Evolutionary conservation across 2,888 invertebrate species (phyloP).

Genomic region (Pinctada fucata): DNA sequence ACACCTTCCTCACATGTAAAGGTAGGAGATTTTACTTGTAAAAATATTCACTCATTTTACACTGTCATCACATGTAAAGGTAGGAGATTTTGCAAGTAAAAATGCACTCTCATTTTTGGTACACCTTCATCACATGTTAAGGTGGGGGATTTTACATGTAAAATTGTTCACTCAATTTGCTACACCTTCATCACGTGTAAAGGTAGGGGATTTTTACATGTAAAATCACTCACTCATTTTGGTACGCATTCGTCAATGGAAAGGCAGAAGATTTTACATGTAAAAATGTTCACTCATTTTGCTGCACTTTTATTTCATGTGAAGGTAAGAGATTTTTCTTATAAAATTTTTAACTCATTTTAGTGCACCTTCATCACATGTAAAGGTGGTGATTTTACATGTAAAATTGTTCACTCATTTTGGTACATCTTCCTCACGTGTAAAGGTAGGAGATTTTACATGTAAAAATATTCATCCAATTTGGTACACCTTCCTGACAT

Average conservation of each 20-base stretch:
- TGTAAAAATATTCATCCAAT: background rate
- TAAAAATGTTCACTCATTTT: slow-evolving; percentile 94
- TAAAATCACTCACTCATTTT: slow-evolving; percentile 45
- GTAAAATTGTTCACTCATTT: background rate
- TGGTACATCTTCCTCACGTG: slow-evolving; percentile 85
- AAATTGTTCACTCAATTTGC: slow-evolving; percentile 94
- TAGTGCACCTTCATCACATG: slow-evolving; percentile 85
- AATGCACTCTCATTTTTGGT: slow-evolving; percentile 79
- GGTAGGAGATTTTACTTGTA: slow-evolving; percentile 74
- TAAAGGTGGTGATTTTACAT: slow-evolving; percentile 80
- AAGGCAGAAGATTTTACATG: slow-evolving; percentile 96
- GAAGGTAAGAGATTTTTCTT: slow-evolving; percentile 79
- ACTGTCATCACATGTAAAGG: slow-evolving; percentile 86
- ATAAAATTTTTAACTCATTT: background rate
- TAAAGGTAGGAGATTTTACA: slow-evolving; percentile 80
- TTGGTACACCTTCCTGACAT: slow-evolving; percentile 84
- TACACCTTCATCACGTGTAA: slow-evolving; percentile 85
- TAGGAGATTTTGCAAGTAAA: slow-evolving; percentile 67
- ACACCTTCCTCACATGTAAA: slow-evolving; percentile 85
- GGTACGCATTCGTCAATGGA: slow-evolving; percentile 85
- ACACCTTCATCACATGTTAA: slow-evolving; percentile 83
- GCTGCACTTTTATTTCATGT: slow-evolving; percentile 86
- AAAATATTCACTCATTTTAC: slow-evolving; percentile 57
- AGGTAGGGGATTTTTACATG: slow-evolving; percentile 77
- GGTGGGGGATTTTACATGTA: slow-evolving; percentile 96